Evolutionary conservation across 2,113 vertebrate species (phyloP).

Genomic region (Bos indicus): DNA sequence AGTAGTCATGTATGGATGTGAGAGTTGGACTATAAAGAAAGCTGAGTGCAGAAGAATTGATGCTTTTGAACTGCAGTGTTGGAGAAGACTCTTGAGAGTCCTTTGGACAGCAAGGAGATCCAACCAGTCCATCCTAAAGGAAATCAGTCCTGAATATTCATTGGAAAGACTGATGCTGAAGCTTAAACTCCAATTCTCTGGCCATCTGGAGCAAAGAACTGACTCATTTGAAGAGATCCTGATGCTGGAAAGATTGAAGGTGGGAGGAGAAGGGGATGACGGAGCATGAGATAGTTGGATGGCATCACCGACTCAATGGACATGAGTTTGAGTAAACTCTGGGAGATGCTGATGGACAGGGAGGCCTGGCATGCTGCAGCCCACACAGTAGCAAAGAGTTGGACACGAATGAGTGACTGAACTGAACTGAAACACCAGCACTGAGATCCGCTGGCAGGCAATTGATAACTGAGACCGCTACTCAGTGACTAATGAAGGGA

Average conservation of each 20-base stretch:
- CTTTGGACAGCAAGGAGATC: background rate
- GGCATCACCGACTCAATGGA: background rate
- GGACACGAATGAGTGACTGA: background rate
- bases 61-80: background rate
- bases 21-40: background rate
- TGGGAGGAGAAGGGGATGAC: accelerated
- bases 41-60: background rate
- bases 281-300: background rate
- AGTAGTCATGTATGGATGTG: background rate
- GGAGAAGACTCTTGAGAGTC: background rate
- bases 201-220: background rate
- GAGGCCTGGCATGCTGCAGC: background rate
- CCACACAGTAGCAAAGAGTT: background rate
- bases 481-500: background rate
- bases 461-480: background rate
- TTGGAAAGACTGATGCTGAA: background rate
- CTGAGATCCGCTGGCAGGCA: background rate
- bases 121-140: background rate
- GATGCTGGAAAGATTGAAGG: background rate
- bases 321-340: background rate
- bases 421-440: background rate
- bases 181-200: background rate
- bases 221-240: background rate
- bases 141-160: background rate
- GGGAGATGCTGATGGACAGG: background rate